Conservation (phyloP, 2,797 vertebrate genomes). For the Carcharodon carcharias region DNA sequence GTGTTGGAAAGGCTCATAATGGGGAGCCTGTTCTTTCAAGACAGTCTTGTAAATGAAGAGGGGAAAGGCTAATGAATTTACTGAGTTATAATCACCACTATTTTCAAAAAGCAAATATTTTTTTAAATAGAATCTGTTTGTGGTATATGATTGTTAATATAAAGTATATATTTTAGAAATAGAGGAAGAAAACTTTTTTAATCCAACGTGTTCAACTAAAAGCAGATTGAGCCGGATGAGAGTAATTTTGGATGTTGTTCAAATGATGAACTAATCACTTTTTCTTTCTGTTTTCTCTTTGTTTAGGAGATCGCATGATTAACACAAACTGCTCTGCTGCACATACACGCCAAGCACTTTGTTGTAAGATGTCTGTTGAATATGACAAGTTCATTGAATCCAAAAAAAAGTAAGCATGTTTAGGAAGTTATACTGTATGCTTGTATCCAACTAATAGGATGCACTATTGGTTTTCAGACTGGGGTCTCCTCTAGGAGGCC, state of each 20-base stretch:
- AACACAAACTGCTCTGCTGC: conserved; percentile 96
- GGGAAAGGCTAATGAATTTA: not conserved
- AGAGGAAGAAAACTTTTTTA: not conserved
- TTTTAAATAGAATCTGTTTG: not conserved
- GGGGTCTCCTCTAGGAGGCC: not conserved
- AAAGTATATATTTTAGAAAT: not conserved
- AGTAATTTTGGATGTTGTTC: not conserved
- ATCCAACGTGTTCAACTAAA: not conserved
- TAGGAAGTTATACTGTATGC: not conserved
- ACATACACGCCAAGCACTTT: conserved; percentile 87
- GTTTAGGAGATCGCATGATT: conserved; percentile 72
- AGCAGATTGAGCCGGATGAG: not conserved
- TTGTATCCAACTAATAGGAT: not conserved
- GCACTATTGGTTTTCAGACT: not conserved
- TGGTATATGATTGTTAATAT: not conserved
- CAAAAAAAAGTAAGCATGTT: conserved; percentile 75
- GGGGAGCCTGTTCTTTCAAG: not conserved
- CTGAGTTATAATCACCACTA: not conserved
- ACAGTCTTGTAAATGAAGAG: not conserved
- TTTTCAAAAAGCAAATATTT: not conserved
- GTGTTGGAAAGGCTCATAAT: not conserved
- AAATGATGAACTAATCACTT: not conserved
- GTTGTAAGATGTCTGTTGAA: conserved; percentile 98
- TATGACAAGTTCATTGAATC: conserved; percentile 95
- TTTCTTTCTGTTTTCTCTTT: not conserved